Conservation (phyloP, 2,888 invertebrate genomes). For the Willowsia nigromaculata region DNA sequence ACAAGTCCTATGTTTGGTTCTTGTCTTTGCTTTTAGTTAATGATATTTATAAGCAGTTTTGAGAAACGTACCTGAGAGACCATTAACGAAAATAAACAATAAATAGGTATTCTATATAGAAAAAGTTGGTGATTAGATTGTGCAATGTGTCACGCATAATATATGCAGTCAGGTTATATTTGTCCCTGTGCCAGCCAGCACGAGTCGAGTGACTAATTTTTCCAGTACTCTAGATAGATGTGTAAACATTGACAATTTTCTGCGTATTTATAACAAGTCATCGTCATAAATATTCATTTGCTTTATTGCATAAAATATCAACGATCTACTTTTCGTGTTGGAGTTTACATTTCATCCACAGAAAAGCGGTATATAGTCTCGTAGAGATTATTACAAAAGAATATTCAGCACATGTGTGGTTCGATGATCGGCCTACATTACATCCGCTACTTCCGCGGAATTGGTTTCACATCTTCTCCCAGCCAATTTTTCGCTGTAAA, state of each 20-base stretch:
- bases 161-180: background rate
- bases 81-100: background rate
- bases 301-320: background rate
- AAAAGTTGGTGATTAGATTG: background rate
- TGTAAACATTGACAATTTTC: background rate
- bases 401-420: slow-evolving; percentile 6
- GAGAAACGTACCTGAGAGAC: background rate
- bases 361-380: background rate
- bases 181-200: background rate
- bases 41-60: background rate
- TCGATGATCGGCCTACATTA: slow-evolving; percentile 41
- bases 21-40: background rate
- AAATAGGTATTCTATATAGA: background rate
- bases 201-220: background rate
- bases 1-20: background rate
- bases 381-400: background rate
- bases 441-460: slow-evolving; percentile 57
- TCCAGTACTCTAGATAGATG: background rate
- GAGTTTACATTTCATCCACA: background rate
- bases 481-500: slow-evolving; percentile 4
- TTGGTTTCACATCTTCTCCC: background rate
- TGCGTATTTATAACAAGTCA: background rate
- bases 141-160: background rate
- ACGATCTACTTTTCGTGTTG: background rate
- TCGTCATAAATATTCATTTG: background rate